Evolutionary conservation across 2,113 vertebrate species (phyloP), one percentile per base, ranked within the genome.

Genomic region (Atherinomorus stipes): DNA sequence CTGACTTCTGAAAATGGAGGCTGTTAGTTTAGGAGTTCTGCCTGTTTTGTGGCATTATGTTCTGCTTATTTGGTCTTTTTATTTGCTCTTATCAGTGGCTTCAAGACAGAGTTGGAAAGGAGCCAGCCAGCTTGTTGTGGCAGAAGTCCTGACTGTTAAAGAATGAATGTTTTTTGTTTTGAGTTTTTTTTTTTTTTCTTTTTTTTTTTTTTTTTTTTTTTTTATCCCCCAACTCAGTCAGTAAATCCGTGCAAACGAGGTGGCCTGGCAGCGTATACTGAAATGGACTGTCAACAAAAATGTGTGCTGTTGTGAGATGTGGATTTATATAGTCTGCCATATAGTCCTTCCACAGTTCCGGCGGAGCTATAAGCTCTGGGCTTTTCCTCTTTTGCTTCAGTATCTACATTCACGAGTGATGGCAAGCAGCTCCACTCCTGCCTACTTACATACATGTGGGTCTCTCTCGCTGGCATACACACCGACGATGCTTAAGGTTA

Each of bases 251-350:
- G 64, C 56, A 74, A 81, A 71, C 1, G 37, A 66, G 47, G 68
- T 22, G 0, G 49, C 28, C 57, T 72, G 76, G 63, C 86, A 77
- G 59, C 61, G 83, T 66, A 61, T 60, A 21, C 7, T 84, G 80
- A 76, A 80, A 81, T 49, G 53, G 70, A 47, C 78, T 77, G 84
- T 84, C 73, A 78, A 74, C 69, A 75, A 62, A 42, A 76, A 76
- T 78, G 61, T 67, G 65, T 66, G 47, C 57, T 38, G 64, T 21
- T 44, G 37, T 68, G 40, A 56, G 52, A 78, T 31, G 13, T 65
- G 64, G 74, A 80, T 85, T 80, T 78, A 84, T 78, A 34, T 59
- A 53, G 45, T 74, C 59, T 52, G 7, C 31, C 65, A 19, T 45
- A 21, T 4, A 10, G 44, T 22, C 49, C 40, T 22, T 61, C 31